These are phyloP conservation scores for Ischnus inquisitorius DNA, from an alignment of 2,888 invertebrate species.

Conservation along the genomic window DNA sequence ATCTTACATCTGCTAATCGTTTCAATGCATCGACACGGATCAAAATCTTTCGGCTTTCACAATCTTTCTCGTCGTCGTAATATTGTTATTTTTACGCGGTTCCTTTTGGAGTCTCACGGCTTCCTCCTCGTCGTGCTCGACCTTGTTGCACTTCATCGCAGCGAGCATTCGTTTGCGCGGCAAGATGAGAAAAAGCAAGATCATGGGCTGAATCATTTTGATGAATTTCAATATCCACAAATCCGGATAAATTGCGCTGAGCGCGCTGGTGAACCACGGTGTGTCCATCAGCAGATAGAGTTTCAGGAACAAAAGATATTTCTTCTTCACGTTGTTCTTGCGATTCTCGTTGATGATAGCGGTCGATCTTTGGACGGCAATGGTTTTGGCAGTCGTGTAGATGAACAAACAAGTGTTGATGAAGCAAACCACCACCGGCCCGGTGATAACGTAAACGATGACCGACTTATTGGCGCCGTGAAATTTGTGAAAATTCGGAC, in stretches of 20 bases:
- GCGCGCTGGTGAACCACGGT: conserved; percentile 77
- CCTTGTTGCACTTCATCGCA: conserved; percentile 56
- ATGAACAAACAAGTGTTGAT: conserved; percentile 74
- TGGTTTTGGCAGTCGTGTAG: conserved; percentile 76
- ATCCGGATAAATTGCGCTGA: conserved; percentile 76
- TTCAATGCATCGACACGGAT: conserved; percentile 7
- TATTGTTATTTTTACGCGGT: conserved; percentile 1
- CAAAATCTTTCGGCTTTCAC: background rate
- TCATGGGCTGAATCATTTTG: conserved; percentile 78
- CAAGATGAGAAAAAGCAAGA: conserved; percentile 77
- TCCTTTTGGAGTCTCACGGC: conserved; percentile 7
- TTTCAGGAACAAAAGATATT: conserved; percentile 75
- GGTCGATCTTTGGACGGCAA: conserved; percentile 73
- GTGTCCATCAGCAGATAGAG: conserved; percentile 79
- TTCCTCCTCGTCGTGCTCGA: conserved; percentile 8
- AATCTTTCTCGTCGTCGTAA: background rate
- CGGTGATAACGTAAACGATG: conserved; percentile 70
- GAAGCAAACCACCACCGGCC: conserved; percentile 72
- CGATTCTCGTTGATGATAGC: conserved; percentile 69
- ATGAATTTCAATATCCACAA: conserved; percentile 80
- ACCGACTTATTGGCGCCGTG: conserved; percentile 71
- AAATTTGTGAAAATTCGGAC: conserved; percentile 77
- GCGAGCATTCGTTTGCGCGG: conserved; percentile 72
- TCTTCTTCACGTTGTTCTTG: conserved; percentile 72
- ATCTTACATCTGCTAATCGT: background rate